phyloP scores from a whole-genome alignment of 2,888 invertebrate species.

The Cerastoderma edule region DNA sequence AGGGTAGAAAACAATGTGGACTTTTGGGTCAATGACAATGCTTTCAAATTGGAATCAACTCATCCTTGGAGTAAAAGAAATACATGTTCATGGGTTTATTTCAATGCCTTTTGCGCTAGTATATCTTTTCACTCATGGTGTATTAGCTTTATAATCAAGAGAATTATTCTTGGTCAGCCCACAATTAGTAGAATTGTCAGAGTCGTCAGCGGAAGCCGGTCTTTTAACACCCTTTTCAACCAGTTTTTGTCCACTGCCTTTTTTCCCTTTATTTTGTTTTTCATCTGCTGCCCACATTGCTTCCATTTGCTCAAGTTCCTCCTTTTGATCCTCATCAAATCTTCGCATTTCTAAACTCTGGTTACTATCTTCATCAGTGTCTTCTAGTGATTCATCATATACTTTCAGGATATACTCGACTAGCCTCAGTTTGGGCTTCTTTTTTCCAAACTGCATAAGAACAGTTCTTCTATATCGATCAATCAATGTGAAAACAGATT shows the following conservation, averaged over 20 bases:
- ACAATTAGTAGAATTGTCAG: constrained; percentile 10
- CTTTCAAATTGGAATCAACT: too few relatives aligned
- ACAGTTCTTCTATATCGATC: constrained; percentile 64
- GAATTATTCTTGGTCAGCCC: constrained; percentile 39
- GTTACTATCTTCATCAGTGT: constrained; percentile 53
- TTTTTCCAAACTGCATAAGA: constrained; percentile 14
- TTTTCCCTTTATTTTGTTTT: constrained; percentile 7
- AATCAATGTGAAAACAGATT: constrained; percentile 61
- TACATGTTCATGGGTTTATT: too few relatives aligned
- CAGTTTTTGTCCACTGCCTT: neutral
- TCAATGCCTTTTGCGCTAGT: neutral
- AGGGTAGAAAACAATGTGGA: too few relatives aligned
- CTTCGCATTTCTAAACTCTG: constrained; percentile 37
- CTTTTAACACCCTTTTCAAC: constrained; percentile 5
- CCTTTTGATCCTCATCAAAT: constrained; percentile 3
- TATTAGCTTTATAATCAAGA: constrained; percentile 66
- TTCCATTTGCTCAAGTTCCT: constrained; percentile 9
- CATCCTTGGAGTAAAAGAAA: too few relatives aligned
- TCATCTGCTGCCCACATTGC: constrained; percentile 7
- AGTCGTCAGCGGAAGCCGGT: constrained; percentile 11
- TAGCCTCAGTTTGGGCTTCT: constrained; percentile 49
- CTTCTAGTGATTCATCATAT: constrained; percentile 60
- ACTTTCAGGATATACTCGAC: constrained; percentile 65
- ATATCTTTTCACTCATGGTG: constrained; percentile 53
- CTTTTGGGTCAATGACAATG: too few relatives aligned